Evolutionary conservation across 2,113 vertebrate genomes (phyloP), one percentile per base, ranked within the genome.

Genomic region (Synodontis membranacea): DNA sequence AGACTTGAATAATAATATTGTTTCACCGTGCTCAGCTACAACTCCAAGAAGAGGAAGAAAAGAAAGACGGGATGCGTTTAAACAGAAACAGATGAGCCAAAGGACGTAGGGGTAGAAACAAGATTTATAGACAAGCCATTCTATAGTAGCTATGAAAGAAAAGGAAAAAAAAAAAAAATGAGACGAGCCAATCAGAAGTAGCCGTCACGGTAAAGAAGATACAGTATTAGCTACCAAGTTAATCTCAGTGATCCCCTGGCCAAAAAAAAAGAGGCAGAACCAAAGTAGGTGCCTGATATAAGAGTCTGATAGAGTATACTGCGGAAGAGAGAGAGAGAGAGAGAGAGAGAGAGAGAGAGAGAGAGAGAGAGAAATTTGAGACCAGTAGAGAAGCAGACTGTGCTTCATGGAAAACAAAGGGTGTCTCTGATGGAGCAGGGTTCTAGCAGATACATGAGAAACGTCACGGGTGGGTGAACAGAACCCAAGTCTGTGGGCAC

Each of bases 61-160:
- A 23, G 72, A 82, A 83, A 91, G 80, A 86, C 88, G 46, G 85
- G 87, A 89, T 87, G 76, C 56, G 0, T 90, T 91, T 89, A 90
- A 91, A 80, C 79, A 81, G 87, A 90, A 92, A 88, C 92, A 92
- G 91, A 91, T 90, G 89, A 90, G 83, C 34, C 66, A 80, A 56
- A 11, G 4, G 82, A 54, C 5, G 68, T 19, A 21, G 81, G 66
- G 82, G 66, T 54, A 78, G 68, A 19, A 44, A 46, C 17, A 28
- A 25, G 28, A 23, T 87, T 88, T 74, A 87, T 87, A 78, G 70
- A 46, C 10, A 11, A 42, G 50, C 31, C 60, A 75, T 74, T 34
- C 66, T 80, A 88, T 15, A 82, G 50, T 21, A 60, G 58, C 56
- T 17, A 37, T 39, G 4, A 10, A 56, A n/a, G n/a, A n/a, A n/a